Base-by-base conservation (phyloP, 2,113 vertebrate genomes). In the Oxygymnocypris stewartii region DNA sequence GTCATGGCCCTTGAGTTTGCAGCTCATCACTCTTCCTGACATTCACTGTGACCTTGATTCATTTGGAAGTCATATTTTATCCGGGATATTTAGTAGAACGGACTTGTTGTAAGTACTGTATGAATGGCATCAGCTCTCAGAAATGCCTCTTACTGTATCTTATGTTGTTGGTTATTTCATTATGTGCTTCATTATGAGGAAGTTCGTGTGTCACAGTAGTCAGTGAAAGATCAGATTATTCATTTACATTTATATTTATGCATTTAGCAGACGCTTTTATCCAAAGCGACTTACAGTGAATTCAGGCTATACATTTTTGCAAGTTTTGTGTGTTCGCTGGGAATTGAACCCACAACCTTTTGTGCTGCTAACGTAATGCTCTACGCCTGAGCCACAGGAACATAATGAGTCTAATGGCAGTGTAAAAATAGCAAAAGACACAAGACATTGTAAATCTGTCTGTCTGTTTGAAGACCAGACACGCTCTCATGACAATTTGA, bases 81-180 rank as follows among this genome's bases (percentile, higher is more conserved):
- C 61, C 23, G 1, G 37, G 42, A 69, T 42, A 69, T 28, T 79
- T 13, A 76, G 82, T 35, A 85, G 57, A 84, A 78, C 10, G 54
- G 74, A 79, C n/a, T 84, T 12, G 82, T 65, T 83, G 78, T 78
- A 84, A 87, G 85, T 79, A 37, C 4, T 40, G 47, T 49, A 67
- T 89, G 40, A 80, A 87, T 76, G 82, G 54, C 82, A 23, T 28
- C 57, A n/a, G 9, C 79, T 23, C 20, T 12, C 18, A 73, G 44
- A 84, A 35, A 54, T 49, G 42, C 3, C 25, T 51, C 16, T 25
- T 47, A 69, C 51, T 54, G 3, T 54, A 54, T 18, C 44, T 31
- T 31, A 65, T 40, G 14, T 44, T 76, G 31, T 76, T 18, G 7
- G 28, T 44, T 40, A 65, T 37, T 59, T n/a, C 77, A 59, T 6